Evolutionary conservation across 2,113 vertebrate genomes (phyloP).

Genomic region (Eidolon helvum): DNA sequence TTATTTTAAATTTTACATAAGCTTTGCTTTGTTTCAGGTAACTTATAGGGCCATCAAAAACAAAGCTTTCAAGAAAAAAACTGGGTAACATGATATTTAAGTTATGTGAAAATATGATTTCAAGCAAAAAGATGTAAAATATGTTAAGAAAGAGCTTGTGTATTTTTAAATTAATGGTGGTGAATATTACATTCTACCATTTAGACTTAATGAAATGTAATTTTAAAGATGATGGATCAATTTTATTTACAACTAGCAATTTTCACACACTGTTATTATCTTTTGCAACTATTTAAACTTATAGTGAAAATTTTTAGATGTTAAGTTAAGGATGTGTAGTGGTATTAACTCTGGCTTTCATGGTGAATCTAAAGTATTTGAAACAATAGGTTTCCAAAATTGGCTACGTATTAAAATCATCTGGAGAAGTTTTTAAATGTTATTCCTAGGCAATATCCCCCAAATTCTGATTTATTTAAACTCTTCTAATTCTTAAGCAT

Average conservation of each 20-base stretch:
- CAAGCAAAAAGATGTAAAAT: background rate
- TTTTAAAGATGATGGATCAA: background rate
- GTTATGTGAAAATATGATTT: background rate
- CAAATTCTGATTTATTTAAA: background rate
- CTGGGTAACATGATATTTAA: background rate
- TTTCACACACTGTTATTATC: background rate
- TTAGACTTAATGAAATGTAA: background rate
- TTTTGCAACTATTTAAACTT: background rate
- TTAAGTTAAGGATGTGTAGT: background rate
- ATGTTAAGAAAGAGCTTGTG: background rate
- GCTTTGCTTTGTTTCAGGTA: background rate
- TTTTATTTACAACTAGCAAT: background rate
- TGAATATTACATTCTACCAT: background rate
- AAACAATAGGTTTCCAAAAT: background rate
- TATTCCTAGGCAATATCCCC: background rate
- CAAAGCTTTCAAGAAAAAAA: background rate
- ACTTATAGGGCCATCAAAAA: background rate
- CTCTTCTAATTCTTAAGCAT: background rate
- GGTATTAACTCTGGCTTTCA: background rate
- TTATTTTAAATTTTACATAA: background rate
- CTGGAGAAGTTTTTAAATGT: background rate
- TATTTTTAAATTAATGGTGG: background rate
- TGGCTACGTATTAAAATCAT: background rate
- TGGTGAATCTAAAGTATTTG: background rate
- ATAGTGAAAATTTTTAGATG: background rate